Base-by-base conservation (phyloP, 2,113 vertebrate species). In the Forbesichthys papilliferus region DNA sequence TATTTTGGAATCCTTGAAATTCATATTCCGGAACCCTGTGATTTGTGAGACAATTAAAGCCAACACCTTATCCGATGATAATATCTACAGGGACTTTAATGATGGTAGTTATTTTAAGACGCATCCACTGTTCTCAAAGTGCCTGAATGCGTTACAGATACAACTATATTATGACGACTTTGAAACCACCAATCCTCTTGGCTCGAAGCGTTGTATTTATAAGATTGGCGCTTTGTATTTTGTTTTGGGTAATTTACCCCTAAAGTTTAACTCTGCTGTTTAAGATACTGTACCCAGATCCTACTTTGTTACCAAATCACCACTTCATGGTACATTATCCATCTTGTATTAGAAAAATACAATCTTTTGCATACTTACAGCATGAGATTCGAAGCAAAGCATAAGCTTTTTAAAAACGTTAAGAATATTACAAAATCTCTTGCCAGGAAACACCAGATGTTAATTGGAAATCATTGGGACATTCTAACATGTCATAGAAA, bases 281-380 rank as follows among this genome's bases (percentile, higher is more conserved):
- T 27, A 77, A 64, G 57, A 12, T 66, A 5, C 27, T 77, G 62
- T 78, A 71, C 61, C 79, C 74, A 27, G 42, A 64, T 18, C 77
- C 51, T 69, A 83, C 74, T 8, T 36, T 85, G 56, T 61, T 71
- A 1, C 74, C 78, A 3, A 83, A 82, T 61, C 79, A 77, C 66
- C 61, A 77, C 16, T 77, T 66, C 42, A 80, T 82, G 79, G 36
- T 74, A 0, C 73, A 81, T 48, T 84, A 79, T 3, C 64, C 52
- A 3, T 3, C 56, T 49, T 79, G 61, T 52, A 84, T 74, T 6
- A 1, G 47, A 16, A 74, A 67, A 68, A 81, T 79, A 34, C 11
- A 64, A 60, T 0, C 11, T 77, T 18, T n/a, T 84, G 51, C 70
- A 80, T 70, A 65, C 66, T 49, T 78, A 68, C 75, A 61, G 74